These are phyloP conservation scores for Falcunculus frontatus DNA, from an alignment of 2,113 vertebrate species.

Conservation along the genomic window DNA sequence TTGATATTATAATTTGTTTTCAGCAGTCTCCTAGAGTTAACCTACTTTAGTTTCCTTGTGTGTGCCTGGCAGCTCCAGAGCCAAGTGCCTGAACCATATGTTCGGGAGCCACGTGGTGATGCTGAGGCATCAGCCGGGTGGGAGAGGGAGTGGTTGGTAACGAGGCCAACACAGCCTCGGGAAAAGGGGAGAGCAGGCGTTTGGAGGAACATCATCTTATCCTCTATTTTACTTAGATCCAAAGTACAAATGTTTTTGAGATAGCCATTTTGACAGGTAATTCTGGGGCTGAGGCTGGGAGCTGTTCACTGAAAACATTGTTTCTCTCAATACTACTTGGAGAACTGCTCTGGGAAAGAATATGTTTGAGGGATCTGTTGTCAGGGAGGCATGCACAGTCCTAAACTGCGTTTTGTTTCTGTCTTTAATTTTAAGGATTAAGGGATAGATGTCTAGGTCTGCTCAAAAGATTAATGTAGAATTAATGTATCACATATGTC, in stretches of 20 bases:
- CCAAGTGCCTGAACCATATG: neutral
- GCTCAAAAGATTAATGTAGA: neutral
- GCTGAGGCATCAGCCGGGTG: neutral
- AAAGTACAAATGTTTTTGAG: neutral
- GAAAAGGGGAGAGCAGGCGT: neutral
- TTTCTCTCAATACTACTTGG: neutral
- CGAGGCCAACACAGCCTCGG: accelerated
- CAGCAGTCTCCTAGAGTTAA: neutral
- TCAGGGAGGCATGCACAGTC: neutral
- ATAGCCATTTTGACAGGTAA: neutral
- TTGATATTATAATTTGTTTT: neutral
- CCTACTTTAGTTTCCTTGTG: neutral
- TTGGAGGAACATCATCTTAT: neutral
- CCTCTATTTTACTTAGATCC: neutral
- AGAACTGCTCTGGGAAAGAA: neutral
- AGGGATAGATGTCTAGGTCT: neutral
- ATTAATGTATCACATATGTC: neutral
- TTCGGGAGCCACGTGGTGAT: accelerated
- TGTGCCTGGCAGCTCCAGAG: neutral
- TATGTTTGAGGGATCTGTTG: neutral
- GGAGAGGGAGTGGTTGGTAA: neutral
- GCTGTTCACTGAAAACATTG: neutral
- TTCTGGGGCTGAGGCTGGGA: neutral
- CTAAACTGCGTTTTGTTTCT: neutral
- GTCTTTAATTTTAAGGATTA: neutral